Evolutionary conservation across 2,888 invertebrate species (phyloP), one percentile per base, ranked within the genome.

Genomic region (Mythimna albipuncta): DNA sequence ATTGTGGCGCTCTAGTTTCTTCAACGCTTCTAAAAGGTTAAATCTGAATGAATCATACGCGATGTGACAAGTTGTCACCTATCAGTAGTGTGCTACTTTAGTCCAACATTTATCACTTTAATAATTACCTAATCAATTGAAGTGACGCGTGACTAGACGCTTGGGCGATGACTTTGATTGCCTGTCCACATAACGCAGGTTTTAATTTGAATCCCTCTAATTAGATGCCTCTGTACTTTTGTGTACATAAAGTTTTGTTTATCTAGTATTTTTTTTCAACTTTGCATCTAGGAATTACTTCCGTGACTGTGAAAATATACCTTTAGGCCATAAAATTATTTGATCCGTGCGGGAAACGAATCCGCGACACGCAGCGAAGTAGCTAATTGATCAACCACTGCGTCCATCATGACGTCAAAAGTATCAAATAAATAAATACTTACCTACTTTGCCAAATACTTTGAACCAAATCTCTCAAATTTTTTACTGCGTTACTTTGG

Each of bases 51-150:
- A 75, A 2, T 35, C 47, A 6, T 64, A 73, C 61, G 59, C 64
- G 54, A 75, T 69, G 16, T 44, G 38, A 63, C 26, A 64, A 26
- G 58, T 62, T 35, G 32, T 21, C 26, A 59, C n/a, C 32, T 65
- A 73, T 71, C 69, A 73, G 44, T 13, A 2, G 50, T 41, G 67
- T 58, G 50, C 62, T 67, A 72, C 61, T 54, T 70, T 6, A 21
- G 7, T 11, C 1, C 13, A 26, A 54, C 58, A 52, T 21, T 70
- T 73, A 71, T 65, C 68, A 54, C 32, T 21, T 26, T 21, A 52
- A 47, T 69, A 57, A 16, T 47, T 69, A 61, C 54, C 71, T 59
- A 71, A 72, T 75, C 69, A 70, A 82, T 65, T 72, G 65, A 79
- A 66, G 26, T 10, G 35, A 54, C 38, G 61, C 38, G 70, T 66